Base-by-base conservation (phyloP, 2,888 invertebrate species). In the Sesia bembeciformis region DNA sequence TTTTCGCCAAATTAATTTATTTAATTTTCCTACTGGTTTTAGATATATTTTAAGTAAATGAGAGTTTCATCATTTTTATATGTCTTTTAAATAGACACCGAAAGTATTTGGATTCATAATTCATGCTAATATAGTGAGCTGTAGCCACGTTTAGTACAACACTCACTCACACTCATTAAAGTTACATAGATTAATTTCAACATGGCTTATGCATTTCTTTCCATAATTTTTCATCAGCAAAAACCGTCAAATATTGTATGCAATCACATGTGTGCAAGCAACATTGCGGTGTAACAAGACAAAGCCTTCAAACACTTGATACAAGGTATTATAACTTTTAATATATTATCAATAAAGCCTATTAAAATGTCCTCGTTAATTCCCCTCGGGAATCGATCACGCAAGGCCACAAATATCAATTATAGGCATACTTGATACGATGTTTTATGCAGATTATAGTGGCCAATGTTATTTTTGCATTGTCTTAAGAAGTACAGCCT, bases 381-480 rank as follows among this genome's bases (percentile, higher is more conserved):
- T 74, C 72, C 71, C 69, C 71, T 64, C 62, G 78, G 72, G 81
- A 76, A 78, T 74, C 72, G 68, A 81, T 78, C 81, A 81, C 80
- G 82, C 82, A 66, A 85, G 80, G 77, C 60, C 74, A 68, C 57
- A 66, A 70, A 74, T 66, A 67, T 72, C 69, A 78, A 77, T 78
- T 75, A 80, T 69, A 72, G 65, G 63, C 68, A 68, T 67, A 71
- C 66, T 60, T 57, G 56, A 39, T 40, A 56, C 56, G 59, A 65
- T 63, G 65, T 74, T 76, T 76, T 76, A 77, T 77, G 74, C 71
- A 76, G 70, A 73, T 73, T 70, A 63, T 60, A 64, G 3, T 46
- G 46, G n/a, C 8, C 7, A 23, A 46, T 7, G 46, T 23, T 8
- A 23, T 23, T 23, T 3, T 46, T 46, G 8, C 23, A 46, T 46